Base-by-base conservation (phyloP, 1,140 invertebrate species). In the Trypoxylus dichotomus region DNA sequence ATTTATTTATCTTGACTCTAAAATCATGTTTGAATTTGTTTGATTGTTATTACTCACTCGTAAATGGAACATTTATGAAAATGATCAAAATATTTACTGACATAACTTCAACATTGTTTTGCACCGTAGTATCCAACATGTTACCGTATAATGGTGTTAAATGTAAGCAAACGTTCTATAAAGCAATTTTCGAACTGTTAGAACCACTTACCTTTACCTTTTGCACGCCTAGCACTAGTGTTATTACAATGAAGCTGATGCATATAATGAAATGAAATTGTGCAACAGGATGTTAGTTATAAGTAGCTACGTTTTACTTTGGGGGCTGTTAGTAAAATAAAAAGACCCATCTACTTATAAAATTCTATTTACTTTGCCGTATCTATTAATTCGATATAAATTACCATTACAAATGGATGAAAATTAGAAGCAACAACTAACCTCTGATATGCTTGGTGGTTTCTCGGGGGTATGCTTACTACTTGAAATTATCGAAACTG, bases 391-490 rank as follows among this genome's bases (percentile, higher is more conserved):
- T 6, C 0, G 37, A 41, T 32, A 68, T 25, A 68, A 68, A 68
- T 58, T 58, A 58, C 24, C 15, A 27, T 68, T 68, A 27, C 60
- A 68, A 68, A 54, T 54, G 19, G 3, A 6, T 21, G 13, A 68
- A 37, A 27, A 27, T 24, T 68, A 68, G 24, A 68, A 68, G 60
- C 60, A 68, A 68, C 19, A 19, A 72, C 74, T 79, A 60, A 82
- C 81, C 79, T 82, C 80, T 58, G 81, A 73, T 24, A 80, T 73
- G 43, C 76, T 72, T 19, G 75, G 79, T n/a, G 76, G 77, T n/a
- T 74, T 79, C 37, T 83, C 81, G 10, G 81, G 77, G 6, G 80
- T 79, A 37, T 79, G 77, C 60, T 79, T 80, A 42, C 79, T 80
- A 75, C 60, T 78, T 74, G 10, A 60, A 19, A 78, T 41, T 27